Percentiles rank a stretch among this genome's conserved stretches.
Evolutionary conservation across 2,113 vertebrate species (phyloP).

Genomic region (Bambusicola thoracicus): DNA sequence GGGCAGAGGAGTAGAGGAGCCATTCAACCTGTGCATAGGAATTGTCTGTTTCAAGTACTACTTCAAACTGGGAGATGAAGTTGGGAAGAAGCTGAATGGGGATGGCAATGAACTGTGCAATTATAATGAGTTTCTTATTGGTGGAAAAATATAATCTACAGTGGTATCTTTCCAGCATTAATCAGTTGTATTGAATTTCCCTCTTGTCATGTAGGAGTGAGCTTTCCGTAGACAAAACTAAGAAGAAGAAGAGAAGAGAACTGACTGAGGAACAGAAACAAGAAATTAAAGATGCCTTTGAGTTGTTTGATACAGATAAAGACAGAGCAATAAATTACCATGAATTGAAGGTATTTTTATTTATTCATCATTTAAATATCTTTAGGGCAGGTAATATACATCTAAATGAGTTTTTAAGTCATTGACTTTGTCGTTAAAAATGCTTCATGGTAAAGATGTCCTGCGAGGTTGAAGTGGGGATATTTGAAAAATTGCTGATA

Average conservation of each 20-base stretch:
- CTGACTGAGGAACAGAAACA: constrained; percentile 94
- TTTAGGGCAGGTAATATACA: neutral
- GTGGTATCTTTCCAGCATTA: neutral
- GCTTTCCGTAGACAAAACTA: constrained; percentile 85
- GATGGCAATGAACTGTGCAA: neutral
- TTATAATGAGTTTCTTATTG: neutral
- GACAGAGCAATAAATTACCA: constrained; percentile 95
- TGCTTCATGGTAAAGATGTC: neutral
- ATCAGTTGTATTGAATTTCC: neutral
- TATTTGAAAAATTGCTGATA: neutral
- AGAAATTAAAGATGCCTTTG: constrained; percentile 97
- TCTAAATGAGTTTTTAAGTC: neutral
- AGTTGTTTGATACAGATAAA: constrained; percentile 96
- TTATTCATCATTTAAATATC: neutral
- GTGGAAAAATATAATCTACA: neutral
- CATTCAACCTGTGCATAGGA: neutral
- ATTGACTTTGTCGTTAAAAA: neutral
- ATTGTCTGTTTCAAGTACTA: neutral
- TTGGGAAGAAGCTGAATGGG: neutral
- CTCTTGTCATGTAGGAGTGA: constrained; percentile 81
- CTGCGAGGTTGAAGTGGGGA: neutral
- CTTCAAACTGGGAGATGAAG: neutral
- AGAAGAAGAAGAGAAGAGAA: constrained; percentile 90
- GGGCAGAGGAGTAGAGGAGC: neutral
- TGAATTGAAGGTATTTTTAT: constrained; percentile 88